phyloP scores from a whole-genome alignment of 2,113 vertebrate species.

The Leptobrachium ailaonicum region DNA sequence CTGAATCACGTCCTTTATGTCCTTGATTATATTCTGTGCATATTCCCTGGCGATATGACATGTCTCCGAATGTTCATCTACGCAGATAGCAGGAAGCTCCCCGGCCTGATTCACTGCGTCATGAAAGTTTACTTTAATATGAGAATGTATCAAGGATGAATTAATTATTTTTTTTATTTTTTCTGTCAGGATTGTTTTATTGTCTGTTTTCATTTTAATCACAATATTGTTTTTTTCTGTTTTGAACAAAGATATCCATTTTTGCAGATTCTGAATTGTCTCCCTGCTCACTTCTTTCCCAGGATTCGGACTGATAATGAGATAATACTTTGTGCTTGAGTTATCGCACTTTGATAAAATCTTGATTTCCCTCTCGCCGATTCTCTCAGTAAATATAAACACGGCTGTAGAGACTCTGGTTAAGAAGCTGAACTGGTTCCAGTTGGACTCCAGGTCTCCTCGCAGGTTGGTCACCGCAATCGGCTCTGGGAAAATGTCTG shows the following conservation, averaged over 20 bases:
- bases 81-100: conserved; percentile 46
- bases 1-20: conserved; percentile 11
- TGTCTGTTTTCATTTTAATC: no score
- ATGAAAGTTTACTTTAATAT: conserved; percentile 33
- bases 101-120: neutral
- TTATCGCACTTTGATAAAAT: conserved; percentile 47
- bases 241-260: neutral
- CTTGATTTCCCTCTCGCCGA: conserved; percentile 55
- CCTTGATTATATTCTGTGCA: conserved; percentile 1
- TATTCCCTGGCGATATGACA: conserved; percentile 44
- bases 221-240: no score
- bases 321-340: conserved; percentile 49
- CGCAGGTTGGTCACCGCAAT: conserved; percentile 58
- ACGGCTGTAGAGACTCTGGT: conserved; percentile 54
- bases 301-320: conserved; percentile 53
- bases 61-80: conserved; percentile 52
- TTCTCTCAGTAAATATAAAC: conserved; percentile 60
- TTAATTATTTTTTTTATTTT: no score
- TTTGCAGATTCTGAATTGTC: conserved; percentile 53
- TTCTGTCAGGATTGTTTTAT: no score
- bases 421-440: conserved; percentile 60
- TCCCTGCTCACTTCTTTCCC: conserved; percentile 54
- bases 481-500: conserved; percentile 57
- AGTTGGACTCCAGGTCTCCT: conserved; percentile 60
- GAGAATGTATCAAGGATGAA: neutral